phyloP scores from a whole-genome alignment of 2,888 invertebrate species.

The Drosophila formosana region DNA sequence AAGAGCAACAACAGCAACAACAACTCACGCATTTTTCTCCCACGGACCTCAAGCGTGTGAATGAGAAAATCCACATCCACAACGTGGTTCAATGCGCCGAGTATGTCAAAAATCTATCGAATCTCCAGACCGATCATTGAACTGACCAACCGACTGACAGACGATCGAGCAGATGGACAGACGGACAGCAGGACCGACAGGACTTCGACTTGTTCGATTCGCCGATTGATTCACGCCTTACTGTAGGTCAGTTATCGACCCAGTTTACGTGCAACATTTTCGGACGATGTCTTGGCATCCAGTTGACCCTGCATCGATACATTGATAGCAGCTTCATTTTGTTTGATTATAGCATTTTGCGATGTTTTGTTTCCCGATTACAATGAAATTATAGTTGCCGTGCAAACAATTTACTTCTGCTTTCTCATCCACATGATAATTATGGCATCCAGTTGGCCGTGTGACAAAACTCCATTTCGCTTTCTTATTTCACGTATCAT shows the following conservation, averaged over 20 bases:
- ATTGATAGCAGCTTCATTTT: no score
- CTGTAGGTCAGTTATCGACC: conserved; percentile 76
- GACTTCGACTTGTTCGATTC: not conserved
- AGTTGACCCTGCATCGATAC: not conserved
- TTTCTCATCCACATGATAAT: conserved; percentile 5
- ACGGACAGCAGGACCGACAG: not conserved
- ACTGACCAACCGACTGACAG: conserved; percentile 1
- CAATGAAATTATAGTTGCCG: not conserved
- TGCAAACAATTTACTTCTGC: not conserved
- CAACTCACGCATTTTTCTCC: conserved; percentile 73
- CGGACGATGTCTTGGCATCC: not conserved
- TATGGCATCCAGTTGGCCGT: not conserved
- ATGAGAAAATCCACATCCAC: conserved; percentile 46
- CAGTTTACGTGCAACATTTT: conserved; percentile 60
- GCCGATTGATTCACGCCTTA: not conserved
- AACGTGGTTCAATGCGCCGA: conserved; percentile 39
- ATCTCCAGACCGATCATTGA: conserved; percentile 33
- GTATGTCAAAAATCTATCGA: conserved; percentile 76
- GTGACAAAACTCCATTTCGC: not conserved
- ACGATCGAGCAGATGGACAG: not conserved
- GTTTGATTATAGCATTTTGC: not conserved
- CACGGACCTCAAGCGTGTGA: conserved; percentile 76
- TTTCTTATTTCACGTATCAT: not conserved
- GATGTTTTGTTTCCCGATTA: not conserved
- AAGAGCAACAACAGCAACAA: conserved; percentile 15